Conservation (phyloP, 1,140 invertebrate species). For the Halictus rubicundus region DNA sequence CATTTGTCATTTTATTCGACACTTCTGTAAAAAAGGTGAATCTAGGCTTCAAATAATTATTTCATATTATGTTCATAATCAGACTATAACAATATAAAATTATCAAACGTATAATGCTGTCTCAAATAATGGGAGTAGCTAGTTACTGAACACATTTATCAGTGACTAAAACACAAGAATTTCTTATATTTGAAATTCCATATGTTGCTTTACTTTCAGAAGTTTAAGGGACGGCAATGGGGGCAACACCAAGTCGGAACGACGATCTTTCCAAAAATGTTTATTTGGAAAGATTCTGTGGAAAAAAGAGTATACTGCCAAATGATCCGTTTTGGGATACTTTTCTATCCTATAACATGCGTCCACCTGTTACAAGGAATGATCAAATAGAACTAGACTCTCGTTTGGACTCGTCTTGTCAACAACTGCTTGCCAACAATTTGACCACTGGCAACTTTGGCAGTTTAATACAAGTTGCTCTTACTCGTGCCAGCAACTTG, state of each 20-base stretch:
- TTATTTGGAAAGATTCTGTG: conserved; percentile 89
- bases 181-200: neutral
- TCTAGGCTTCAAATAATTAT: neutral
- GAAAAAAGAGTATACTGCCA: conserved; percentile 88
- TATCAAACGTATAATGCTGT: neutral
- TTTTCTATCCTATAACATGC: conserved; percentile 94
- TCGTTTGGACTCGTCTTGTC: conserved; percentile 86
- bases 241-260: conserved; percentile 90
- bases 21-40: neutral
- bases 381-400: conserved; percentile 86
- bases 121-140: neutral
- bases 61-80: neutral
- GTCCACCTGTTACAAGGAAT: conserved; percentile 87
- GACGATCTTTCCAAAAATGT: conserved; percentile 91
- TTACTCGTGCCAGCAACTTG: conserved; percentile 89
- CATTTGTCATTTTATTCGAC: neutral
- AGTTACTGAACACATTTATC: neutral
- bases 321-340: conserved; percentile 97
- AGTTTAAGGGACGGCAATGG: conserved; percentile 84
- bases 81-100: neutral
- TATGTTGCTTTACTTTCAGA: conserved; percentile 27
- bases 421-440: conserved; percentile 90
- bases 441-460: conserved; percentile 92
- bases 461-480: conserved; percentile 91
- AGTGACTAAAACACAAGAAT: neutral